Evolutionary conservation across 1,140 invertebrate species (phyloP).

Genomic region (Phenacoccus solenopsis): DNA sequence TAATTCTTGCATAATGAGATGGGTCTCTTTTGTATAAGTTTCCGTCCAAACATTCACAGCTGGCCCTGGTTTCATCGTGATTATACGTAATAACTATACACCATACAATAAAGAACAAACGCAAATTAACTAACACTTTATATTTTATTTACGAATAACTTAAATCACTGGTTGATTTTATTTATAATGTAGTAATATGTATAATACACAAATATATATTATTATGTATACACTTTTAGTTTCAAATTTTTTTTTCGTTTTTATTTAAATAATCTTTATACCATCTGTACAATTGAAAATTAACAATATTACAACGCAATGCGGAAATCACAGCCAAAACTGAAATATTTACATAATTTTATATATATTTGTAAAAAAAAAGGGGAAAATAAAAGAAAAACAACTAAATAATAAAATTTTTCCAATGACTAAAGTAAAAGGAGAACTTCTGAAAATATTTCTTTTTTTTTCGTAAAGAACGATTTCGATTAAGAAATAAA

Average conservation of each 20-base stretch:
- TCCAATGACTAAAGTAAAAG: slow-evolving; percentile 11
- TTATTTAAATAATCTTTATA: neutral
- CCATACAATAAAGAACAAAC: neutral
- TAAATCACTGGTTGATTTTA: slow-evolving; percentile 18
- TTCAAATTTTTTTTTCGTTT: slow-evolving; percentile 7
- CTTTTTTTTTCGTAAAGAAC: neutral
- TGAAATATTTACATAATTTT: slow-evolving; percentile 11
- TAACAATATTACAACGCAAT: slow-evolving; percentile 11
- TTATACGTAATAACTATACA: too few relatives aligned
- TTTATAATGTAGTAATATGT: slow-evolving; percentile 16
- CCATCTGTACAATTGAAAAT: slow-evolving; percentile 15
- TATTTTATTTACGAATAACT: slow-evolving; percentile 16
- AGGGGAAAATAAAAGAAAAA: too few relatives aligned
- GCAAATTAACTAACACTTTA: slow-evolving; percentile 8
- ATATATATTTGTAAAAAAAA: neutral
- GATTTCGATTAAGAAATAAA: neutral
- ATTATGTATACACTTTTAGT: slow-evolving; percentile 18
- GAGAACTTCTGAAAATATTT: slow-evolving; percentile 11
- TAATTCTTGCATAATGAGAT: too few relatives aligned
- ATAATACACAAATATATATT: slow-evolving; percentile 3
- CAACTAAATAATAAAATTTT: neutral
- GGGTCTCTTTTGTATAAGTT: too few relatives aligned
- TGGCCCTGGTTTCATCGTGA: too few relatives aligned
- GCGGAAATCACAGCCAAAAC: slow-evolving; percentile 10
- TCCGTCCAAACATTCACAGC: too few relatives aligned